A percentile compares a stretch with the other conserved stretches of the same genome.
These are phyloP conservation scores for Meloidogyne chitwoodi DNA, from an alignment of 1,140 invertebrate species.

Conservation along the genomic window DNA sequence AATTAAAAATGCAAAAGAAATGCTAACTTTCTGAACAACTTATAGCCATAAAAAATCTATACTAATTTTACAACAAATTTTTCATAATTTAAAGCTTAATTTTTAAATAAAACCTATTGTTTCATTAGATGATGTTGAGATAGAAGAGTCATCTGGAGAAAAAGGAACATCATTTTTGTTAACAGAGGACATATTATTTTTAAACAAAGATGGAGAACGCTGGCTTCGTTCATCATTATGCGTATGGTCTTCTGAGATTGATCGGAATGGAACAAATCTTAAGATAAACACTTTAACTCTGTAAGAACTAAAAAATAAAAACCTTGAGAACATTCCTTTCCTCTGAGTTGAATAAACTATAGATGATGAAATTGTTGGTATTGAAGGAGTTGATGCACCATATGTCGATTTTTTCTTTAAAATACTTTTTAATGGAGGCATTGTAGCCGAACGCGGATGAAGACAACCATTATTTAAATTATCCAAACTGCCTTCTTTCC, in stretches of 20 bases:
- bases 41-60: no score
- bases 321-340: neutral
- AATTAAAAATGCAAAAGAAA: no score
- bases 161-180: neutral
- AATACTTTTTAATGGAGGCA: slow-evolving; percentile 18
- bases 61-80: no score
- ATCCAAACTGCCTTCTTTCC: neutral
- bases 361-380: neutral
- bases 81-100: neutral
- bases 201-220: neutral
- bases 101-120: neutral
- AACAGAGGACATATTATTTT: neutral
- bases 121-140: neutral
- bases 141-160: neutral
- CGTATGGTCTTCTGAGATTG: neutral
- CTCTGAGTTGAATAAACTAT: neutral
- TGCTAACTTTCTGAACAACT: no score
- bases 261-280: neutral
- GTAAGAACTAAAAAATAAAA: neutral
- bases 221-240: neutral
- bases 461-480: neutral
- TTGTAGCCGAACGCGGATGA: slow-evolving; percentile 4
- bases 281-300: neutral
- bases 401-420: neutral
- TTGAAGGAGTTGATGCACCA: neutral